Evolutionary conservation across 2,113 vertebrate genomes (phyloP).

Genomic region (Melanotaenia duboulayi): DNA sequence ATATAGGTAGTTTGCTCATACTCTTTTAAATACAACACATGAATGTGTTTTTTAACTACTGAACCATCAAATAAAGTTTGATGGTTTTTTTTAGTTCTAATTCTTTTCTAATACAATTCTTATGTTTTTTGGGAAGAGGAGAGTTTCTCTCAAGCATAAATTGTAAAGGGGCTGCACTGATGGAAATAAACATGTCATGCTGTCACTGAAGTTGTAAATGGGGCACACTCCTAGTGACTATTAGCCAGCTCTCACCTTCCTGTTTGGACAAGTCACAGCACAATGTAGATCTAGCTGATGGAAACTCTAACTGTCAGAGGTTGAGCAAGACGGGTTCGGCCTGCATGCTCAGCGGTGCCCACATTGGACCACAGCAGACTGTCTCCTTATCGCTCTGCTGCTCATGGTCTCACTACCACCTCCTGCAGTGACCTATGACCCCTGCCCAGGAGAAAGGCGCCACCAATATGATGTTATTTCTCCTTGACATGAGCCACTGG

Average conservation of each 20-base stretch:
- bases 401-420: conserved; percentile 54
- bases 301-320: conserved; percentile 30
- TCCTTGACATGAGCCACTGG: conserved; percentile 50
- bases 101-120: no score
- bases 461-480: conserved; percentile 65
- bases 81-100: no score
- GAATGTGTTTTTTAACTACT: background rate
- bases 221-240: background rate
- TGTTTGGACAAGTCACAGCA: background rate
- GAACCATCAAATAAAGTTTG: no score
- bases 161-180: conserved; percentile 25
- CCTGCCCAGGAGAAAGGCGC: conserved; percentile 65
- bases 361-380: conserved; percentile 66
- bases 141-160: background rate
- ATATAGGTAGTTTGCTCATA: background rate
- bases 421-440: conserved; percentile 71
- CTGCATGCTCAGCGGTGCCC: conserved; percentile 53
- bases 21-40: background rate
- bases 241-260: background rate
- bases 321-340: conserved; percentile 19
- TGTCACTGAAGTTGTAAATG: conserved; percentile 42
- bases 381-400: conserved; percentile 68
- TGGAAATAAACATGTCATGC: conserved; percentile 54
- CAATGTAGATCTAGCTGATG: conserved; percentile 34
- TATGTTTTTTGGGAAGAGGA: no score